Evolutionary conservation across 2,888 invertebrate genomes (phyloP), one percentile per base, ranked within the genome.

Genomic region (Scaptomyza cyrtandrae): DNA sequence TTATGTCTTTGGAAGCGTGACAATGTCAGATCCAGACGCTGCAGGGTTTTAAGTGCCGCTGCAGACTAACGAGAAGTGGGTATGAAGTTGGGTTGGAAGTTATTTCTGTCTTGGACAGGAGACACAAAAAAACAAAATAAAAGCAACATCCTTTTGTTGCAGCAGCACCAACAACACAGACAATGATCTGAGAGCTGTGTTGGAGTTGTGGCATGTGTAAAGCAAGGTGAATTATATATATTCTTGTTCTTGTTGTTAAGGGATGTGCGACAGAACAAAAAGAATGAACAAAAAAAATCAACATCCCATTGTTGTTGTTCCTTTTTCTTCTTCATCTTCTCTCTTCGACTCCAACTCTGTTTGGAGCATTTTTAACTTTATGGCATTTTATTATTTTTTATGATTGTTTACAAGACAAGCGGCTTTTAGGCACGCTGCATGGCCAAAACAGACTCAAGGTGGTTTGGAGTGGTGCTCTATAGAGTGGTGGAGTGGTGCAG

Each of bases 351-450:
- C 27, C 13, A 41, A 35, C n/a, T 31, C 44, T 61, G 46, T 53
- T 46, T 53, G 53, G 55, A 61, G 59, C 78, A 77, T 73, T 80
- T 78, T 62, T 75, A 78, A 71, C 82, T 82, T 86, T 88, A 85
- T 82, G 80, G 83, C 86, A 88, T 86, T 86, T 86, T 86, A 86
- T 84, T 84, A 88, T 87, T 85, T 86, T 88, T 86, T 86, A 84
- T 88, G 84, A 86, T 80, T 88, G 84, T 84, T 84, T 88, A 86
- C 86, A 86, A 85, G 88, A 88, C 84, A 85, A 88, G 81, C 88
- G 86, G 78, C 84, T 80, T 83, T 88, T 80, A 86, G 72, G 82
- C 76, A 81, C 59, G 69, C 86, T 86, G 80, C 86, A 84, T 44
- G 81, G 75, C 78, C 70, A 68, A 49, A 31, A 27, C 52, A 27